These are phyloP conservation scores for Hippolais icterina DNA, from an alignment of 2,113 vertebrate species.

Conservation along the genomic window DNA sequence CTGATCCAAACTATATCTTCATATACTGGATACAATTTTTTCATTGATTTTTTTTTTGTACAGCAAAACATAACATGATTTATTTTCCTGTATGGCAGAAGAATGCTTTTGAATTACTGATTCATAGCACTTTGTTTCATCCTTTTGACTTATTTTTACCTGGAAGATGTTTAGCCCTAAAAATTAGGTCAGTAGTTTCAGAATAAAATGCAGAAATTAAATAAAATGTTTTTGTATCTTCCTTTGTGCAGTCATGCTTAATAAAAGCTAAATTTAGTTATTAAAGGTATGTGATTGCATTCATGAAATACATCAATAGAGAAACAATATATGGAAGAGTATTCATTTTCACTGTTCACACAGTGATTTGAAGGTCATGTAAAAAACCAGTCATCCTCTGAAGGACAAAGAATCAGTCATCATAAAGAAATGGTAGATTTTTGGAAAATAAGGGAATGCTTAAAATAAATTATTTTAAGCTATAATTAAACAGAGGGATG, in stretches of 20 bases:
- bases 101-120: background rate
- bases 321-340: background rate
- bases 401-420: background rate
- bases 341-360: background rate
- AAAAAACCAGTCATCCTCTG: background rate
- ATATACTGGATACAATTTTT: background rate
- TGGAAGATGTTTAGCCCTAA: background rate
- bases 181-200: slow-evolving; percentile 6
- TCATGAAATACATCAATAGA: background rate
- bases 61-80: background rate
- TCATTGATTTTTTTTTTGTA: background rate
- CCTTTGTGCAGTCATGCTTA: background rate
- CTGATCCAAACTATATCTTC: background rate
- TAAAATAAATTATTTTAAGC: background rate
- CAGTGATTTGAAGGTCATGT: background rate
- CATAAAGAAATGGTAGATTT: background rate
- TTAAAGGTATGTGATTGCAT: background rate
- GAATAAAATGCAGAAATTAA: slow-evolving; percentile 27
- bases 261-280: slow-evolving; percentile 4
- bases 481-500: background rate
- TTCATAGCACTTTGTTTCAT: background rate
- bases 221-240: background rate
- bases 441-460: background rate
- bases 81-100: background rate
- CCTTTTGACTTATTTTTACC: background rate